A percentile compares a stretch with the other conserved stretches of the same genome.
These are phyloP conservation scores for Gallinago solitaria DNA, from an alignment of 2,797 vertebrate species.

Conservation along the genomic window DNA sequence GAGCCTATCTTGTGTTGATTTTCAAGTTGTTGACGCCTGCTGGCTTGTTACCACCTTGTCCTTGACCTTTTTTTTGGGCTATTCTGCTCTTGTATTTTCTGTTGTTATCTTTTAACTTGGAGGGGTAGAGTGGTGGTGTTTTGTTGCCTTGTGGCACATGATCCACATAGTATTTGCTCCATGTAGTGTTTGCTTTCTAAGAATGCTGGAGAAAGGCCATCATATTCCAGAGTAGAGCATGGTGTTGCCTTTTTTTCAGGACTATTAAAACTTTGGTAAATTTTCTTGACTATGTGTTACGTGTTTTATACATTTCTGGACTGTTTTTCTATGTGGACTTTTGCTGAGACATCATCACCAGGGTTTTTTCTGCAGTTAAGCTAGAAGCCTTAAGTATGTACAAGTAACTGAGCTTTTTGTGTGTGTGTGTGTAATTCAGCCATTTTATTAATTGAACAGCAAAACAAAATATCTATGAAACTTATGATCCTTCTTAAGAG, in stretches of 20 bases:
- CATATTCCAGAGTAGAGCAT: accelerated
- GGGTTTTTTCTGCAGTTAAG: not conserved
- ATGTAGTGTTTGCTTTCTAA: not conserved
- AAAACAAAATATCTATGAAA: not conserved
- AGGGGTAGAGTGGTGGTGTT: accelerated
- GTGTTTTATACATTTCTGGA: accelerated
- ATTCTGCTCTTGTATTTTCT: not conserved
- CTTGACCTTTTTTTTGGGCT: not conserved
- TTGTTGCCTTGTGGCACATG: accelerated
- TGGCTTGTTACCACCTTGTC: not conserved
- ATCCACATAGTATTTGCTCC: not conserved
- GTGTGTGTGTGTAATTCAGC: not conserved
- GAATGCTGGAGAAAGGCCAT: not conserved
- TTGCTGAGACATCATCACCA: not conserved
- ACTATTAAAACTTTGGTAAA: not conserved
- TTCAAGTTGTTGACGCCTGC: not conserved
- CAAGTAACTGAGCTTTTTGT: not conserved
- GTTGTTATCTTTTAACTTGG: accelerated
- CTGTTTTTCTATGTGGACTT: not conserved
- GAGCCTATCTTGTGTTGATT: accelerated
- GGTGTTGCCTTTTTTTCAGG: not conserved
- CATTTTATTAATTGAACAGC: not conserved
- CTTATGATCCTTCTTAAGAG: not conserved
- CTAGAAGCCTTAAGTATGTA: not conserved
- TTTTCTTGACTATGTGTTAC: not conserved